A percentile compares a stretch with the other conserved stretches of the same genome.
phyloP scores from a whole-genome alignment of 2,888 invertebrate species.

The Pseudolycoriella hygida region DNA sequence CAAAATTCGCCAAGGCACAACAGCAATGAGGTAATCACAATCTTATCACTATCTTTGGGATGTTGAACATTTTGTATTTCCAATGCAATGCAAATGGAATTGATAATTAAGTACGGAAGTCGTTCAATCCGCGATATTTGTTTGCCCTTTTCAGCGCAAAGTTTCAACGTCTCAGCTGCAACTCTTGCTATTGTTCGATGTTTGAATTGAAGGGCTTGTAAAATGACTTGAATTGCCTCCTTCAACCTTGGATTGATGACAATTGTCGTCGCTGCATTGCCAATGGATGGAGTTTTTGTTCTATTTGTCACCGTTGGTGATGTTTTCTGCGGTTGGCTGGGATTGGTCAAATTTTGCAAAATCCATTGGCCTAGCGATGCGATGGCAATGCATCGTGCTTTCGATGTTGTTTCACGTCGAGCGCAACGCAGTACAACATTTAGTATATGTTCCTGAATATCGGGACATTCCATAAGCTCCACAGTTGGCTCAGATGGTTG shows the following conservation, averaged over 20 bases:
- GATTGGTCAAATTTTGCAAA: slow-evolving; percentile 20
- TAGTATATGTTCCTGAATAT: slow-evolving; percentile 56
- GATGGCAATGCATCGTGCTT: slow-evolving; percentile 76
- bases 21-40: slow-evolving; percentile 43
- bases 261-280: neutral
- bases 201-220: slow-evolving; percentile 28
- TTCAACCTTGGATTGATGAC: slow-evolving; percentile 21
- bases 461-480: slow-evolving; percentile 27
- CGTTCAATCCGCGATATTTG: slow-evolving; percentile 23
- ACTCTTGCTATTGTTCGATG: slow-evolving; percentile 26
- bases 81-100: slow-evolving; percentile 25
- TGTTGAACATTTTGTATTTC: slow-evolving; percentile 26
- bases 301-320: slow-evolving; percentile 17
- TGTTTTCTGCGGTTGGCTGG: slow-evolving; percentile 11
- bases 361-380: slow-evolving; percentile 56
- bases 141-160: slow-evolving; percentile 24
- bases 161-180: slow-evolving; percentile 24
- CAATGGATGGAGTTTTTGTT: neutral
- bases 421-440: slow-evolving; percentile 76
- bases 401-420: slow-evolving; percentile 71
- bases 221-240: slow-evolving; percentile 26
- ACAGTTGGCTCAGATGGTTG: slow-evolving; percentile 36
- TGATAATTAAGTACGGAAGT: slow-evolving; percentile 24
- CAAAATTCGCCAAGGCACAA: slow-evolving; percentile 89
- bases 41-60: slow-evolving; percentile 26